Conservation (phyloP, 2,113 vertebrate species). For the Rhinoptilus africanus region DNA sequence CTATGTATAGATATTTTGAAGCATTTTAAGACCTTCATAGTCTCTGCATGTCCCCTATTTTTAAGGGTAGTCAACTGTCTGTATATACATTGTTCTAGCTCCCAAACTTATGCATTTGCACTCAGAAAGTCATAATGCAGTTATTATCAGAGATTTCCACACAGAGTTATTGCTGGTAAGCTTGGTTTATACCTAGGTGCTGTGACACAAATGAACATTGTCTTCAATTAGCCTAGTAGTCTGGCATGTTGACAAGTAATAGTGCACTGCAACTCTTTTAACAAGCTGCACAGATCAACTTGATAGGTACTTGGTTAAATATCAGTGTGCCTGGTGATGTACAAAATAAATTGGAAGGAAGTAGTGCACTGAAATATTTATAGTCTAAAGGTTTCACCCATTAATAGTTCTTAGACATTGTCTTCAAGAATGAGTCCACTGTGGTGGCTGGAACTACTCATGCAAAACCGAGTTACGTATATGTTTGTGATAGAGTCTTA, state of each 20-base stretch:
- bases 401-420: not conserved
- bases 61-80: not conserved
- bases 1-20: not conserved
- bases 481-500: not conserved
- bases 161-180: not conserved
- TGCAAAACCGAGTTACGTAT: not conserved
- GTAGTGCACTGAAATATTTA: not conserved
- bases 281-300: not conserved
- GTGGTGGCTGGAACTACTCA: not conserved
- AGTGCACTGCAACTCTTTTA: not conserved
- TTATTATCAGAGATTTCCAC: conserved; percentile 21
- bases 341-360: not conserved
- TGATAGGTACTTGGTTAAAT: not conserved
- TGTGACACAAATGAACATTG: not conserved
- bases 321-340: not conserved
- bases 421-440: not conserved
- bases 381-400: not conserved
- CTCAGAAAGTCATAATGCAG: conserved; percentile 2
- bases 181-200: not conserved
- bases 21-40: not conserved
- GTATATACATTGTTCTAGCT: not conserved
- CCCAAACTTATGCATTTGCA: not conserved
- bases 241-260: not conserved
- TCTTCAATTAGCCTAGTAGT: not conserved
- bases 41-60: not conserved